Conservation (phyloP, 2,797 vertebrate genomes). For the Meriones psammophilus region DNA sequence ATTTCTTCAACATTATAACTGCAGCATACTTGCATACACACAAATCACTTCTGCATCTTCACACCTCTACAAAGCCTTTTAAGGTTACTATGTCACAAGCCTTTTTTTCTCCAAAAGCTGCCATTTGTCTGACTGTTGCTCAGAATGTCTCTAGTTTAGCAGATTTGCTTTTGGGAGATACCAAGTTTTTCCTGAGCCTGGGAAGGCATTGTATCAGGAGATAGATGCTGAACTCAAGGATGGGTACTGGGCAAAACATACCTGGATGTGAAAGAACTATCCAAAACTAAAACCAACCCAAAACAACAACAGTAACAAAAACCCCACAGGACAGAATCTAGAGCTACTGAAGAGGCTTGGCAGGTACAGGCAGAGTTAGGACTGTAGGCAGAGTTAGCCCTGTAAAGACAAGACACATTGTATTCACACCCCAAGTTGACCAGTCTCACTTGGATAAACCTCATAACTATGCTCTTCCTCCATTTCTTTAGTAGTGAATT, state of each 20-base stretch:
- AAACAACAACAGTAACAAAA: background rate
- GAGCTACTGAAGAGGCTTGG: background rate
- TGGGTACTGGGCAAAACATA: background rate
- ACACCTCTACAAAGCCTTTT: background rate
- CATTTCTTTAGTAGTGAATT: background rate
- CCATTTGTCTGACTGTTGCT: background rate
- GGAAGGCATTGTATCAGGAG: background rate
- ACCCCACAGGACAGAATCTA: background rate
- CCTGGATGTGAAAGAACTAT: background rate
- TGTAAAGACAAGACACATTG: background rate
- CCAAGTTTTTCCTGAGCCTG: background rate
- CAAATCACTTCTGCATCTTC: background rate
- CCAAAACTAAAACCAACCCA: background rate
- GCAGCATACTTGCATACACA: background rate
- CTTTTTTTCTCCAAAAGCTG: conserved; percentile 9
- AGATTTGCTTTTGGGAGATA: background rate
- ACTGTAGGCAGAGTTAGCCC: background rate
- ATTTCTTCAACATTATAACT: background rate
- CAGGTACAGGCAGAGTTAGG: background rate
- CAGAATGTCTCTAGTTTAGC: background rate
- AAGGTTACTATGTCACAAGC: background rate
- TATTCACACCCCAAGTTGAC: background rate
- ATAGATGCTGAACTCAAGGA: background rate
- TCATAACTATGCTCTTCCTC: background rate
- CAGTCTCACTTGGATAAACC: background rate